Evolutionary conservation across 2,113 vertebrate species (phyloP), one percentile per base, ranked within the genome.

Genomic region (Alethe diademata): DNA sequence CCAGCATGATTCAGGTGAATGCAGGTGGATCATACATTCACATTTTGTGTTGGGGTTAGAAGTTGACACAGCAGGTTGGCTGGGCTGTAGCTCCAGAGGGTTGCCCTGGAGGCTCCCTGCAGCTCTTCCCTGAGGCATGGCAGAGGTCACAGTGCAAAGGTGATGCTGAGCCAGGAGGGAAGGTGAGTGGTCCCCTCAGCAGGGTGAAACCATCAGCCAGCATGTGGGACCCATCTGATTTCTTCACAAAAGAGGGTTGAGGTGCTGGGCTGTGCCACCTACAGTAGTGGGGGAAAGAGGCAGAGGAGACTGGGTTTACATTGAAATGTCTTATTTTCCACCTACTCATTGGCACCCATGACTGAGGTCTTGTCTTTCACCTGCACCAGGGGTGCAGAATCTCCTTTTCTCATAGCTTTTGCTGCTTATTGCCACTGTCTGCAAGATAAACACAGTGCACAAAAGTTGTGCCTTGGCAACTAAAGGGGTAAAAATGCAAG

Each of bases 371-470:
- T 17, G 40, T 20, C 25, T 47, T 43, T 18, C 36, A 38, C 20
- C 36, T 38, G 29, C 25, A 47, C 40, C 1, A 3, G 26, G 38
- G 19, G 22, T 14, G n/a, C 54, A 85, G 74, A n/a, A 42, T 6
- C 25, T 69, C 36, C 74, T 36, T 33, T 25, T 1, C 3, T 3
- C 11, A 20, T 19, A 19, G 19, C 22, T 70, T 80, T 80, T 0
- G 1, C 73, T 45, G 60, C 65, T 70, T 18, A 3, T 28, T 33
- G 19, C 45, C 7, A 7, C 10, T 6, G 2, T n/a, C 78, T 66
- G 56, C 2, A 6, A 43, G 42, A 40, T 11, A 66, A 73, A 84
- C 0, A 1, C 28, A 33, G 14, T 0, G 0, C 35, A 9, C n/a
- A 33, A 9, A 71, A 38, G 24, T 12, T 71, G 56, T 64, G 25